Conservation (phyloP, 2,797 vertebrate species). For the Champsocephalus gunnari region DNA sequence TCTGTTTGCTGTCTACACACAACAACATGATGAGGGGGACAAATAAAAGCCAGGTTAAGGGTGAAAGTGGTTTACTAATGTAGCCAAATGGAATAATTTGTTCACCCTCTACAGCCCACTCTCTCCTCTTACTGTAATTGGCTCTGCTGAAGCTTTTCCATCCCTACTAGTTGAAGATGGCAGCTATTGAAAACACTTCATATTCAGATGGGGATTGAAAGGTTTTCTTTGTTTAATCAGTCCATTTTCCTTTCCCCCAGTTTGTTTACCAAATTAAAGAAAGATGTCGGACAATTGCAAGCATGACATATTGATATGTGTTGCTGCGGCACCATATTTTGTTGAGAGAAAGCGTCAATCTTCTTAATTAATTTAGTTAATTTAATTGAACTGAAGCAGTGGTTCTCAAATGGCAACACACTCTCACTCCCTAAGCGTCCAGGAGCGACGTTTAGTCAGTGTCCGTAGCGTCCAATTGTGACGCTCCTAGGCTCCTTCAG, state of each 20-base stretch:
- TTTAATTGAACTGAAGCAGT: too few species aligned
- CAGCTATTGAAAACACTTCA: slow-evolving; percentile 21
- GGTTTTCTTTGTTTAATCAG: neutral
- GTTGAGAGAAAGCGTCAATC: slow-evolving; percentile 1
- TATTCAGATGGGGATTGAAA: slow-evolving; percentile 18
- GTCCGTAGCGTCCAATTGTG: too few species aligned
- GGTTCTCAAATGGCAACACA: too few species aligned
- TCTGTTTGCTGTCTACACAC: slow-evolving; percentile 41
- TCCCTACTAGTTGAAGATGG: slow-evolving; percentile 22
- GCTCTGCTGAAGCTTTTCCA: slow-evolving; percentile 35
- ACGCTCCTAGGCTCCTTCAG: too few species aligned
- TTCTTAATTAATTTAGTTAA: neutral
- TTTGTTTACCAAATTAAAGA: slow-evolving; percentile 21
- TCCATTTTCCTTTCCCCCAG: neutral
- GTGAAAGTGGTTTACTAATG: slow-evolving; percentile 66
- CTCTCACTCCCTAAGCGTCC: too few species aligned
- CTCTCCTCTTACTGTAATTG: slow-evolving; percentile 52
- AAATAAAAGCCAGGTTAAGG: slow-evolving; percentile 44
- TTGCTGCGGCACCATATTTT: neutral
- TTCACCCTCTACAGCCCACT: slow-evolving; percentile 33
- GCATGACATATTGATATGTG: slow-evolving; percentile 8
- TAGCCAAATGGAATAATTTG: slow-evolving; percentile 62
- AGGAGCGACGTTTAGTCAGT: too few species aligned
- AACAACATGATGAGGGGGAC: slow-evolving; percentile 27
- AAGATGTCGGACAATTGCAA: neutral